A percentile compares a stretch with the other conserved stretches of the same genome.
These are phyloP conservation scores for Drosophila tristis DNA, from an alignment of 1,140 invertebrate genomes.

Conservation along the genomic window DNA sequence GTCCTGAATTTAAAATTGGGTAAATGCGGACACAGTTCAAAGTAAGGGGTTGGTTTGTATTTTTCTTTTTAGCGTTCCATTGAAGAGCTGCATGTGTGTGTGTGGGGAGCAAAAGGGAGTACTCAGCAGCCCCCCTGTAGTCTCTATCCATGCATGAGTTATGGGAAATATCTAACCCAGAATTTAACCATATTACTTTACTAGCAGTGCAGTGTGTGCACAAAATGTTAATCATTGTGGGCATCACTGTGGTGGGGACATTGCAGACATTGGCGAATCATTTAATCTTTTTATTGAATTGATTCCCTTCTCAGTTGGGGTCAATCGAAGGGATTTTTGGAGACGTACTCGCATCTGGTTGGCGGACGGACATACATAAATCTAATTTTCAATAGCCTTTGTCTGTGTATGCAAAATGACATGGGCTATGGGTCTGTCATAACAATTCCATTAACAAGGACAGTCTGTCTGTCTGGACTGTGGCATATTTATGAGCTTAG, in stretches of 20 bases:
- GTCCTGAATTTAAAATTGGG: too few relatives aligned
- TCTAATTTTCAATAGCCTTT: conserved; percentile 60
- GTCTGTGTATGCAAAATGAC: conserved; percentile 41
- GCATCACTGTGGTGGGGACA: conserved; percentile 10
- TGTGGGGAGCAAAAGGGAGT: neutral
- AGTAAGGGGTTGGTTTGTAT: too few relatives aligned
- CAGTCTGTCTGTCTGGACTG: conserved; percentile 42
- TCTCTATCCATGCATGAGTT: conserved; percentile 47
- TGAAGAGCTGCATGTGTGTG: neutral
- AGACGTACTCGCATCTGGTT: conserved; percentile 59
- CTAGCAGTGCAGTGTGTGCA: conserved; percentile 60
- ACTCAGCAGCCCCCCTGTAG: too few relatives aligned
- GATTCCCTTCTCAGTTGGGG: conserved; percentile 39
- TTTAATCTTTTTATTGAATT: conserved; percentile 74
- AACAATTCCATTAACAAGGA: conserved; percentile 75
- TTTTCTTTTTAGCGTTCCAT: too few relatives aligned
- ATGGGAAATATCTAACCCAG: conserved; percentile 14
- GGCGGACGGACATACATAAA: conserved; percentile 54
- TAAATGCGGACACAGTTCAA: too few relatives aligned
- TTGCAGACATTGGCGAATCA: conserved; percentile 36
- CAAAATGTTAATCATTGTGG: conserved; percentile 72
- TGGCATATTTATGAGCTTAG: conserved; percentile 61
- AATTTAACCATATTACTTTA: conserved; percentile 37
- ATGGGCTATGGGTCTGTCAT: conserved; percentile 59
- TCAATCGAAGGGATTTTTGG: conserved; percentile 38